Base-by-base conservation (phyloP, 2,888 invertebrate genomes). In the Tipula vernalis region DNA sequence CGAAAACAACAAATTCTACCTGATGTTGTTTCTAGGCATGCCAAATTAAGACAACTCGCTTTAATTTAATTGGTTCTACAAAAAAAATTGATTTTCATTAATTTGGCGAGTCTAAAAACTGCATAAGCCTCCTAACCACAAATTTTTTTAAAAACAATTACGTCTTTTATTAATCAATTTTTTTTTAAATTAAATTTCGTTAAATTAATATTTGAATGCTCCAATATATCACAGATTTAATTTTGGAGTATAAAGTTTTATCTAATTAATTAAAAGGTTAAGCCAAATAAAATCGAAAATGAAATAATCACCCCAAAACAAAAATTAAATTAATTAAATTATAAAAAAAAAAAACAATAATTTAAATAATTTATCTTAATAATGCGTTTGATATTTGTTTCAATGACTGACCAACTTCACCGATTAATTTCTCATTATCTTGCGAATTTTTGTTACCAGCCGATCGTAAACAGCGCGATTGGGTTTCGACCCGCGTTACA, bases 381-480 rank as follows among this genome's bases (percentile, higher is more conserved):
- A 92, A 88, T 51, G 92, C 91, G 90, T 92, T 92, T 87, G 91
- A 91, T 88, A 92, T 90, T 89, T 92, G 92, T 88, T 91, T 92
- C 83, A 92, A 89, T 87, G 92, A 92, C 88, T 92, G 92, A 13
- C 91, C 90, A 88, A 97, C 94, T 89, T 96, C 96, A 89, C 93
- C 92, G 89, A 95, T 93, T 89, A 94, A 93, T 89, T 94, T 93
- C 88, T 94, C 93, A 91, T 93, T 94, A 91, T 95, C 95, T 87
- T 94, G 92, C 86, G 94, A 93, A 90, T 95, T 95, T 89, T 95
- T 93, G 87, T 94, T 94, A 87, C 95, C 95, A 5, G 95, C 95
- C 83, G 95, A 94, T 87, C 95, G 92, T 88, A 96, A 90, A 89
- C 94, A 94, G 88, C 94, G 92, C 42, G 95, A 95, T 90, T 95